These are phyloP conservation scores for Kuschelorhynchus macadamiae DNA, from an alignment of 2,888 invertebrate species.

Conservation along the genomic window DNA sequence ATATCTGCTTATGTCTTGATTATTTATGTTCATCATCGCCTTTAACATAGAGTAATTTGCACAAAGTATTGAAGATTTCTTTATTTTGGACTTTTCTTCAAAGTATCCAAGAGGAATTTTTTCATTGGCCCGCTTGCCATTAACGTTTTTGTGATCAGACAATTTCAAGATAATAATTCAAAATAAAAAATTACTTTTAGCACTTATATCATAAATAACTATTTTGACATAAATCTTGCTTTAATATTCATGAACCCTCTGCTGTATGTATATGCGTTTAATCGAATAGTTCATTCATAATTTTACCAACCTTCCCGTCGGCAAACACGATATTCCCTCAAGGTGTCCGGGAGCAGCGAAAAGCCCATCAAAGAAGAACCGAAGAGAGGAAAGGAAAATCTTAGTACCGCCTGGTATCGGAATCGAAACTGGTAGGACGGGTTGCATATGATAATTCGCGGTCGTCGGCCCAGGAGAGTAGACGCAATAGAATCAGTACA, in stretches of 20 bases:
- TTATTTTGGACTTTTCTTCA: too few relatives aligned
- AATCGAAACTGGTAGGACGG: constrained; percentile 67
- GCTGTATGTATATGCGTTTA: constrained; percentile 4
- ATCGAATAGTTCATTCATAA: constrained; percentile 38
- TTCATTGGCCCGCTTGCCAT: too few relatives aligned
- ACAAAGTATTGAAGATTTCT: too few relatives aligned
- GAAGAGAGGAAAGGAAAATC: constrained; percentile 40
- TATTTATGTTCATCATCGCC: too few relatives aligned
- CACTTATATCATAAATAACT: too few relatives aligned
- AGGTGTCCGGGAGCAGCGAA: constrained; percentile 38
- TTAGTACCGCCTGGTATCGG: constrained; percentile 52
- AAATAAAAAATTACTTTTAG: too few relatives aligned
- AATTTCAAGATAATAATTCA: too few relatives aligned
- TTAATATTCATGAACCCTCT: background rate
- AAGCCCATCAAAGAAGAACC: constrained; percentile 30
- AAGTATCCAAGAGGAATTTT: too few relatives aligned
- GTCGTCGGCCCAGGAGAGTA: constrained; percentile 57
- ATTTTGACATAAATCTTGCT: too few relatives aligned
- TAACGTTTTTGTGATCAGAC: too few relatives aligned
- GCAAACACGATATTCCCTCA: constrained; percentile 45
- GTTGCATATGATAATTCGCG: constrained; percentile 65
- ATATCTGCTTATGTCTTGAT: too few relatives aligned
- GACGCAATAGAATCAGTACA: constrained; percentile 27
- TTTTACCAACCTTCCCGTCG: constrained; percentile 42
- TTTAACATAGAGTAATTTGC: too few relatives aligned